Percentiles rank a stretch among this genome's conserved stretches.
phyloP scores from a whole-genome alignment of 2,113 vertebrate species.

The Ifrita kowaldi region DNA sequence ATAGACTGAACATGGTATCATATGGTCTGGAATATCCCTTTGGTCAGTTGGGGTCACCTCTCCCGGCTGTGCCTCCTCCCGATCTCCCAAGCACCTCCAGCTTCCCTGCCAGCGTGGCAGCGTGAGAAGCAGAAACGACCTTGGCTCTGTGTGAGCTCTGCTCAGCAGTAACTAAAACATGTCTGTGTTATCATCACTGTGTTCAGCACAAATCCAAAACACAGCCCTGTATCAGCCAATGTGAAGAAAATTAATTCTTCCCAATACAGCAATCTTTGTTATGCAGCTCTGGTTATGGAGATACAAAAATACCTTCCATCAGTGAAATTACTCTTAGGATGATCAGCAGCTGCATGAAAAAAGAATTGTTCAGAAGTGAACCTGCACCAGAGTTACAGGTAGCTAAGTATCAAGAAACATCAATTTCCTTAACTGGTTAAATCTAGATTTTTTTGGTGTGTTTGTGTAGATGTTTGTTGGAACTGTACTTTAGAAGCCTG shows the following conservation, averaged over 20 bases:
- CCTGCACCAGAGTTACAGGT: neutral
- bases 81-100: neutral
- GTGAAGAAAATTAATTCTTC: neutral
- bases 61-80: neutral
- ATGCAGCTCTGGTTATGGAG: neutral
- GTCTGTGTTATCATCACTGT: neutral
- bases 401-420: neutral
- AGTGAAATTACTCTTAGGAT: neutral
- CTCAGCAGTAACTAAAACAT: neutral
- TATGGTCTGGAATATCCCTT: neutral
- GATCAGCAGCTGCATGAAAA: neutral
- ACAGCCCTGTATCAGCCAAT: no score
- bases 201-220: neutral
- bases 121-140: neutral
- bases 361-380: neutral
- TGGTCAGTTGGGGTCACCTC: neutral
- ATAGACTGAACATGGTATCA: accelerated
- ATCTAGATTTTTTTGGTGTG: neutral
- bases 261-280: neutral
- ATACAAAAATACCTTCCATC: neutral
- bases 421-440: neutral
- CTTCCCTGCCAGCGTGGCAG: neutral
- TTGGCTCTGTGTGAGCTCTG: neutral
- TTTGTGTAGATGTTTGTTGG: neutral
- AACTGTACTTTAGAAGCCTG: neutral